Conservation (phyloP, 2,797 vertebrate species). For the Sebastes diploproa region DNA sequence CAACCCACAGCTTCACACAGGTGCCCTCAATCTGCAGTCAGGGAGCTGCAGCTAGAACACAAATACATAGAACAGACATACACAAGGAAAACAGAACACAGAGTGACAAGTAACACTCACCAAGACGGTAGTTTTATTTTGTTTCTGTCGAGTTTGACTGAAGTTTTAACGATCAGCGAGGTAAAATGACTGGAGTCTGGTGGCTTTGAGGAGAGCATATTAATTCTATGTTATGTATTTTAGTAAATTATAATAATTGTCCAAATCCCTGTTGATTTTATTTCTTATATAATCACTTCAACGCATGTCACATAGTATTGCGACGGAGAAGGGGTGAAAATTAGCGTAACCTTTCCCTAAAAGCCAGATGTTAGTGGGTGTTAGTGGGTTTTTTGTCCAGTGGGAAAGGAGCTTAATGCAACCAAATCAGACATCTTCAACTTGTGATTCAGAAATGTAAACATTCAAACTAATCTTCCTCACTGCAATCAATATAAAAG, state of each 20-base stretch:
- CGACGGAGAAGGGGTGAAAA: too few species aligned
- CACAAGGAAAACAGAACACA: background rate
- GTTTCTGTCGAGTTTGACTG: too few species aligned
- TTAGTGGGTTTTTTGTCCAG: background rate
- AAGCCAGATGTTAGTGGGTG: background rate
- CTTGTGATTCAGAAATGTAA: constrained; percentile 9
- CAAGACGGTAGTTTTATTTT: too few species aligned
- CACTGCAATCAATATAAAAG: constrained; percentile 32
- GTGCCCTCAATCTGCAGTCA: background rate
- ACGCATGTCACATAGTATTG: too few species aligned
- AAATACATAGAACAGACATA: background rate
- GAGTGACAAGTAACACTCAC: background rate
- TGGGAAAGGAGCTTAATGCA: accelerated
- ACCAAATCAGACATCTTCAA: background rate
- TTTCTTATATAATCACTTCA: too few species aligned
- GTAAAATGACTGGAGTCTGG: too few species aligned
- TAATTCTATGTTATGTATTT: background rate
- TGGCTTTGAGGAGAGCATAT: too few species aligned
- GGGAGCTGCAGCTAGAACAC: background rate
- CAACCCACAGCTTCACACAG: background rate
- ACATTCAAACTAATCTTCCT: constrained; percentile 17
- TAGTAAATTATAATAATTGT: background rate
- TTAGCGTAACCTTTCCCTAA: background rate
- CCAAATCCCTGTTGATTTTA: too few species aligned
- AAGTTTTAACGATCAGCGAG: too few species aligned